Evolutionary conservation across 2,113 vertebrate species (phyloP).

Genomic region (Pachypanchax playfairii): DNA sequence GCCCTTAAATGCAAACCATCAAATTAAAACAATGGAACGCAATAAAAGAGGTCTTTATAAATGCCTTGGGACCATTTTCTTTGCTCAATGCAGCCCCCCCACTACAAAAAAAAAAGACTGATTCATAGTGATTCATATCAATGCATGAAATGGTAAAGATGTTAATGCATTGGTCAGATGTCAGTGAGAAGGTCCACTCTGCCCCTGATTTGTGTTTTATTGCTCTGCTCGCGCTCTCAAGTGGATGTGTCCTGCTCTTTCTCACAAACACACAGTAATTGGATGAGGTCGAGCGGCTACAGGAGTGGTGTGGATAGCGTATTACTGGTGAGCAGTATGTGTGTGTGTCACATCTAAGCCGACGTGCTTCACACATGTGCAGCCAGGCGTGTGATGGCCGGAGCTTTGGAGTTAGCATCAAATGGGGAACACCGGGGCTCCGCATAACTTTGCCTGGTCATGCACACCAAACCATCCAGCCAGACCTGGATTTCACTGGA

Average conservation of each 20-base stretch:
- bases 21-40: conserved; percentile 30
- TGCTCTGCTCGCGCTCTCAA: conserved; percentile 59
- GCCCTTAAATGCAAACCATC: conserved; percentile 37
- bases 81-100: neutral
- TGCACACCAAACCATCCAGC: conserved; percentile 55
- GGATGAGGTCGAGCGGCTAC: conserved; percentile 70
- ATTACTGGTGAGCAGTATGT: conserved; percentile 51
- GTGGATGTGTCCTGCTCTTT: conserved; percentile 81
- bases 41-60: conserved; percentile 30
- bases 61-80: conserved; percentile 30
- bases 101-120: neutral
- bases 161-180: conserved; percentile 77
- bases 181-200: conserved; percentile 57
- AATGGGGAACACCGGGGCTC: conserved; percentile 64
- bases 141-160: conserved; percentile 46
- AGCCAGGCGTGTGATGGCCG: conserved; percentile 75
- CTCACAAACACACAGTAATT: conserved; percentile 83
- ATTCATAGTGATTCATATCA: conserved; percentile 54
- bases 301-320: conserved; percentile 64
- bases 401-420: conserved; percentile 76
- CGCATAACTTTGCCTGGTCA: conserved; percentile 63
- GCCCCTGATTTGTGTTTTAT: conserved; percentile 73
- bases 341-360: conserved; percentile 69
- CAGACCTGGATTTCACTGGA: conserved; percentile 55
- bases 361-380: conserved; percentile 77